Evolutionary conservation across 2,888 invertebrate species (phyloP).

Genomic region (Brenthis ino): DNA sequence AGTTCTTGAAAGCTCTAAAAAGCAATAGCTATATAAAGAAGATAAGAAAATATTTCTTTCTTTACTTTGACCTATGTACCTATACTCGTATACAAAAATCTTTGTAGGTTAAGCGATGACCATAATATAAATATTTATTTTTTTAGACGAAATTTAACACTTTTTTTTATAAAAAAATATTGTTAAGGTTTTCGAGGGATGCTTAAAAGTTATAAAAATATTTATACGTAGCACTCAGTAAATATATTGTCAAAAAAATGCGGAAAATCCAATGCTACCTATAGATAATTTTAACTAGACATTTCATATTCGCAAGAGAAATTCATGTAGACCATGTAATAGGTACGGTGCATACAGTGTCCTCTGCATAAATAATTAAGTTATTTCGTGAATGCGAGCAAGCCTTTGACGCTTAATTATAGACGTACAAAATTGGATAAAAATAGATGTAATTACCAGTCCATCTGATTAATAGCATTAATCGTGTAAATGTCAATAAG

Average conservation of each 20-base stretch:
- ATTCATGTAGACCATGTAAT: background rate
- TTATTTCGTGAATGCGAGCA: constrained; percentile 4
- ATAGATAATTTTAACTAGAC: background rate
- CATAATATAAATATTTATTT: too few relatives aligned
- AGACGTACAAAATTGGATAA: constrained; percentile 1
- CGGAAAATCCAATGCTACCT: background rate
- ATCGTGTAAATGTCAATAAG: background rate
- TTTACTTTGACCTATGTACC: too few relatives aligned
- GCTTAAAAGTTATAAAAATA: too few relatives aligned
- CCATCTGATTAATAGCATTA: background rate
- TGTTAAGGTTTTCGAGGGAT: too few relatives aligned
- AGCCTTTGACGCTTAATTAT: constrained; percentile 4
- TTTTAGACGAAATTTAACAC: too few relatives aligned
- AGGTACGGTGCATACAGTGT: background rate
- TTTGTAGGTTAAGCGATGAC: too few relatives aligned
- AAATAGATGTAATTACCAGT: constrained; percentile 4
- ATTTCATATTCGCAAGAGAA: background rate
- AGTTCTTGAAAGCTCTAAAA: too few relatives aligned
- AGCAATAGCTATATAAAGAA: too few relatives aligned
- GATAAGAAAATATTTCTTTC: too few relatives aligned
- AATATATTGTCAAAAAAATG: background rate
- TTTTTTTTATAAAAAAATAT: too few relatives aligned
- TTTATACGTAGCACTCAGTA: background rate
- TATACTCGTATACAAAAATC: too few relatives aligned
- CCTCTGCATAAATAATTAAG: background rate